A percentile compares a stretch with the other conserved stretches of the same genome.
Conservation (phyloP, 2,797 vertebrate species). For the Scarus forsteni region DNA sequence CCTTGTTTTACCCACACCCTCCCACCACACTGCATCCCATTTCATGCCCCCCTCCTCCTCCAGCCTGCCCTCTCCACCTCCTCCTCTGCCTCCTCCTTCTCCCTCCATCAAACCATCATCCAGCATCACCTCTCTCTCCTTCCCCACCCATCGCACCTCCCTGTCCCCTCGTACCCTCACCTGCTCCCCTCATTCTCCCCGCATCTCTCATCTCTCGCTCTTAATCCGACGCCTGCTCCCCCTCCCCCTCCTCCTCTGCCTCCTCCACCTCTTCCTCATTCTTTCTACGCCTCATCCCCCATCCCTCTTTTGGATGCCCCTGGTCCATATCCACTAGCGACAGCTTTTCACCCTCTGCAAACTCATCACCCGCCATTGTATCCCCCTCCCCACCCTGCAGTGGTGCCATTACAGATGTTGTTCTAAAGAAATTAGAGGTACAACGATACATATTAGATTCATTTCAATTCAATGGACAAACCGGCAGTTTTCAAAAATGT, state of each 20-base stretch:
- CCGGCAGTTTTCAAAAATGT: conserved; percentile 18
- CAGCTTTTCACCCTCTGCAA: conserved; percentile 67
- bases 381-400: conserved; percentile 56
- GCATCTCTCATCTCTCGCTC: conserved; percentile 53
- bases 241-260: conserved; percentile 25
- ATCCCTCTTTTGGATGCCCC: conserved; percentile 59
- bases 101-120: conserved; percentile 76
- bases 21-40: conserved; percentile 54
- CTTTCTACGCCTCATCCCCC: conserved; percentile 67
- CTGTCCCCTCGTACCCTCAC: conserved; percentile 59
- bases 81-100: conserved; percentile 67
- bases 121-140: conserved; percentile 73
- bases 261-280: conserved; percentile 33
- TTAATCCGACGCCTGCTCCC: conserved; percentile 40
- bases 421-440: conserved; percentile 47
- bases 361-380: conserved; percentile 62
- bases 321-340: conserved; percentile 58
- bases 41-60: conserved; percentile 67
- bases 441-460: neutral
- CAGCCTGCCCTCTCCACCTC: conserved; percentile 32
- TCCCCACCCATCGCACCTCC: conserved; percentile 59
- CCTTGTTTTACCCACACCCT: conserved; percentile 42
- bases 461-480: neutral
- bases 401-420: conserved; percentile 73
- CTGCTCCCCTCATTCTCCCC: conserved; percentile 62